Evolutionary conservation across 30 jellyfish, hydroid and myxozoan species (phyloP), one percentile per base, ranked within the genome.

Genomic region (Catostylus mosaicus): DNA sequence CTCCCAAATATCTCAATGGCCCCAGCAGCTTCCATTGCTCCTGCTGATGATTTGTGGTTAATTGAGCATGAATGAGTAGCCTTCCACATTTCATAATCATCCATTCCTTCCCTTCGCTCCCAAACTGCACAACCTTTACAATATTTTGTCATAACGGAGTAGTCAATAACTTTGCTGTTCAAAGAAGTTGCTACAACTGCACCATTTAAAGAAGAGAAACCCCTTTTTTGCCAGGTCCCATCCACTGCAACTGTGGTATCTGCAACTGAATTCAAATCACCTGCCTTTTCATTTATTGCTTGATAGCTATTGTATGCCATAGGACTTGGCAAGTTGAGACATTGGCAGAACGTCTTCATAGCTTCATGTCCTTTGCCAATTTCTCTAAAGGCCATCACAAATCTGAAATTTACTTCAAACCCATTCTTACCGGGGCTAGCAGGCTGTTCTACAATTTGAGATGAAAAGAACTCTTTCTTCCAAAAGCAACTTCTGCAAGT

Each of bases 21-120:
- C 0, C 94, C 94, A 31, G 69, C 89, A 70, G 80, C 94, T 56
- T 83, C 88, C 89, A 83, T 83, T 74, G 94, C 94, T 16, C 94
- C 94, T 24, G 94, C 82, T 7, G 80, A 67, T 45, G 80, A 67
- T 27, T 27, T 70, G 63, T 69, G 94, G 67, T 83, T 73, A 38
- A 66, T 71, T 26, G 60, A 66, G 75, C 94, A 69, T 32, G 51
- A 43, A 73, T 83, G 94, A 9, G 40, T 22, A 18, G 69, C 88
- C 50, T 83, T 83, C 80, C 94, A 70, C 29, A 33, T 71, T 12
- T 26, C 71, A 73, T 70, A 83, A 51, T 59, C 77, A 2, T 47
- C 80, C 30, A 89, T 20, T 18, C 46, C 88, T 56, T 72, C 71
- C 69, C 33, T 83, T 22, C 12, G 37, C 63, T 72, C 88, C 88